Base-by-base conservation (phyloP, 2,888 invertebrate species). In the Parnassius mnemosyne region DNA sequence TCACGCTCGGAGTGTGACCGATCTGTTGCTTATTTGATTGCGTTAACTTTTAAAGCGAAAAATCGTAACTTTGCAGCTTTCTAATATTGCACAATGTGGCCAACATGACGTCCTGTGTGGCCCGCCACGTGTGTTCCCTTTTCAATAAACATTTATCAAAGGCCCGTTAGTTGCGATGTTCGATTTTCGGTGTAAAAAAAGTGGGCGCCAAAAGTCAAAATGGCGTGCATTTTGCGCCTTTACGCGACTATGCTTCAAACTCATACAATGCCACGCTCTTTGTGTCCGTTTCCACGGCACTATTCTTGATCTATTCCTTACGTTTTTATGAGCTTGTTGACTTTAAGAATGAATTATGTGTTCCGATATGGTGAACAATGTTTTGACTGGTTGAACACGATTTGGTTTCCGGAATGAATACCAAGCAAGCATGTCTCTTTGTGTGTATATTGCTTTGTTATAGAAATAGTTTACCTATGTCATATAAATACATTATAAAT, bases 71-170 rank as follows among this genome's bases (percentile, higher is more conserved):
- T 80, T 77, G 69, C 57, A 69, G 77, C 76, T 81, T 83, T 80
- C 82, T 82, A 82, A 82, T 81, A 82, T 79, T 71, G 86, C 82
- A 83, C 82, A 83, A 81, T 83, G 74, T 75, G 80, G 73, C 68
- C 71, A 76, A 73, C 69, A 70, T 68, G 72, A 71, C 89, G 71
- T 78, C 85, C 81, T 91, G 91, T 90, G 90, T 89, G 90, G 91
- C 80, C 85, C 73, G 72, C 84, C 82, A 84, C 83, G 87, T 87
- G 87, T 84, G 83, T 81, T 81, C 81, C 77, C 68, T 72, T 74
- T 47, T 74, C 69, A 73, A 78, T 81, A 85, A 87, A 89, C 87
- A 88, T 90, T 89, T 87, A 85, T 82, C 81, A 83, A 87, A 85
- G 83, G 77, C 80, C 84, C 83, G 85, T 83, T 87, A 80, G 78